phyloP scores from a whole-genome alignment of 2,113 vertebrate genomes.

The Macquaria australasica region DNA sequence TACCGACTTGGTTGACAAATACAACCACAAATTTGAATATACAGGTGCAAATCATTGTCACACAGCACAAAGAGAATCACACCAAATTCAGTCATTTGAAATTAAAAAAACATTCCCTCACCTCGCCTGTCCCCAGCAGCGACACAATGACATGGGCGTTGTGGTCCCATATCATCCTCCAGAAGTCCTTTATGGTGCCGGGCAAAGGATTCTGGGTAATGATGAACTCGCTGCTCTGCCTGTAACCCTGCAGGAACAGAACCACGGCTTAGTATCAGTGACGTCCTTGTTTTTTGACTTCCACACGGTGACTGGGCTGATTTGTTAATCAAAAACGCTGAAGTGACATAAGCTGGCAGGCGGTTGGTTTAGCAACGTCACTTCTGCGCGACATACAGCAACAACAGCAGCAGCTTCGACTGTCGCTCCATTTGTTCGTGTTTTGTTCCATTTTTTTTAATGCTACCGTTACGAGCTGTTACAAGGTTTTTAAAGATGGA shows the following conservation, averaged over 20 bases:
- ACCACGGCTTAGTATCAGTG: not conserved
- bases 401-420: too few species aligned
- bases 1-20: not conserved
- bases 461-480: too few species aligned
- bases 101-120: conserved; percentile 32
- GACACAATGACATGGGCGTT: conserved; percentile 93
- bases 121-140: conserved; percentile 83
- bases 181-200: conserved; percentile 94
- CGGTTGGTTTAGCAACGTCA: too few species aligned
- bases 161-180: conserved; percentile 99
- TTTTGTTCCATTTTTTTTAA: too few species aligned
- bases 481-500: too few species aligned
- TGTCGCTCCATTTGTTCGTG: too few species aligned
- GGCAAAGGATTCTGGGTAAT: conserved; percentile 95
- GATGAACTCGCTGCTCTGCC: conserved; percentile 92
- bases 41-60: not conserved
- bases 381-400: too few species aligned
- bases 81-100: not conserved
- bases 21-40: not conserved
- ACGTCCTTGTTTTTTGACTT: not conserved
- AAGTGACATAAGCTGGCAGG: too few species aligned
- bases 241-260: conserved; percentile 89
- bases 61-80: not conserved
- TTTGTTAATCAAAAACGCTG: too few species aligned
- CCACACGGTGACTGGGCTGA: too few species aligned